Conservation (phyloP, 2,113 vertebrate species). For the Bucco capensis region DNA sequence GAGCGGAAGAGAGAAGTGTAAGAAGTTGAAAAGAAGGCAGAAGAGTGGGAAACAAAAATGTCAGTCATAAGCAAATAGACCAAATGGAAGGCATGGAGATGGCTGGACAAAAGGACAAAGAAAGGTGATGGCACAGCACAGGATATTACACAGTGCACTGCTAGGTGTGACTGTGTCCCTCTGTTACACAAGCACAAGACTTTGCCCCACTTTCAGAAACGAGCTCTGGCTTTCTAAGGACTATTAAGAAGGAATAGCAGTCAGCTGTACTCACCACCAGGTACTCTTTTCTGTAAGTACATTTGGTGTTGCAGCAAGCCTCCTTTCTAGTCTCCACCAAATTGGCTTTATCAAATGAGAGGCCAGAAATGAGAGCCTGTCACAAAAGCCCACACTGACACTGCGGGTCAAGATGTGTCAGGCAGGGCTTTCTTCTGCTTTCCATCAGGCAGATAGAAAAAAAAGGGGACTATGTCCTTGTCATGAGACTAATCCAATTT, state of each 20-base stretch:
- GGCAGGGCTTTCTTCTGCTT: slow-evolving; percentile 63
- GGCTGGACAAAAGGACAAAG: background rate
- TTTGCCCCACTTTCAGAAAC: background rate
- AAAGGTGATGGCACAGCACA: accelerated
- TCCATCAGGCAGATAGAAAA: slow-evolving; percentile 66
- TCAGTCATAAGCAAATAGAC: background rate
- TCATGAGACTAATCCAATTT: slow-evolving; percentile 74
- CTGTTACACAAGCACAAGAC: background rate
- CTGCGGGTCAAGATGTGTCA: slow-evolving; percentile 66
- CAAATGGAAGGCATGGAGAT: background rate
- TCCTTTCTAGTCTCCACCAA: slow-evolving; percentile 12
- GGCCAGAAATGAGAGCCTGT: slow-evolving; percentile 58
- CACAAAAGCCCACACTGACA: slow-evolving; percentile 74
- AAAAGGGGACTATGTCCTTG: slow-evolving; percentile 61
- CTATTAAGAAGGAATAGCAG: background rate
- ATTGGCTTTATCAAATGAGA: slow-evolving; percentile 73
- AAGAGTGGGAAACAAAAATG: background rate
- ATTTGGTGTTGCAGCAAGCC: slow-evolving; percentile 19
- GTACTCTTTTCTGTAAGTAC: slow-evolving; percentile 24
- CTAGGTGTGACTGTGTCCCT: background rate
- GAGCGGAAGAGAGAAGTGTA: background rate
- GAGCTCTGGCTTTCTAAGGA: background rate
- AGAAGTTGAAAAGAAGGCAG: background rate
- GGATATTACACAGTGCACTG: too few species aligned
- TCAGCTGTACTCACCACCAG: background rate